Conservation (phyloP, 2,113 vertebrate genomes). For the Dicerorhinus sumatrensis region DNA sequence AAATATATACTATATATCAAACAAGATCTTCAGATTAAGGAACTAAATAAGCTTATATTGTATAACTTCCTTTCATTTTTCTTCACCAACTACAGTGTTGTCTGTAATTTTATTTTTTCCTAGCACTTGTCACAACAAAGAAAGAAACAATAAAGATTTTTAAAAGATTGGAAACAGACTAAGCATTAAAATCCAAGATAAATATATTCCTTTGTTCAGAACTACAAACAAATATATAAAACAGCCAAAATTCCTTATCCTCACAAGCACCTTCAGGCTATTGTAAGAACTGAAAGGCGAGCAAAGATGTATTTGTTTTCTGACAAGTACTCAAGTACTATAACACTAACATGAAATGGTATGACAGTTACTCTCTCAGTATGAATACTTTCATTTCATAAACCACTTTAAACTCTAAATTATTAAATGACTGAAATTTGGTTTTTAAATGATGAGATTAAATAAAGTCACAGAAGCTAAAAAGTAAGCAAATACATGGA, state of each 20-base stretch:
- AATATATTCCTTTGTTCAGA: constrained; percentile 28
- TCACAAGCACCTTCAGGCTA: constrained; percentile 26
- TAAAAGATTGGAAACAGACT: neutral
- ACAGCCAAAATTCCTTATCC: neutral
- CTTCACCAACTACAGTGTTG: neutral
- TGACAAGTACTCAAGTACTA: constrained; percentile 13
- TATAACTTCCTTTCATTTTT: neutral
- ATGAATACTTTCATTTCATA: constrained; percentile 16
- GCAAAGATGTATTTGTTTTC: constrained; percentile 49
- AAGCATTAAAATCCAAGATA: neutral
- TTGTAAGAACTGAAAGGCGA: constrained; percentile 13
- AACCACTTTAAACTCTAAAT: constrained; percentile 30
- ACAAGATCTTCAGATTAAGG: neutral
- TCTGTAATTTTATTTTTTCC: constrained; percentile 12
- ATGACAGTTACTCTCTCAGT: neutral
- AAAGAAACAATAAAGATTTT: neutral
- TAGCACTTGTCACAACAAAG: neutral
- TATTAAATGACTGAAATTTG: neutral
- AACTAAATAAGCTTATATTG: neutral
- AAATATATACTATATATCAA: neutral
- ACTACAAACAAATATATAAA: constrained; percentile 56
- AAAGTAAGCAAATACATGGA: neutral
- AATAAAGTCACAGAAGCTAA: constrained; percentile 24
- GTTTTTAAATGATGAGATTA: neutral
- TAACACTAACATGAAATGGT: neutral